Conservation (phyloP, 2,797 vertebrate species). For the Scolopax bukidnonensis region DNA sequence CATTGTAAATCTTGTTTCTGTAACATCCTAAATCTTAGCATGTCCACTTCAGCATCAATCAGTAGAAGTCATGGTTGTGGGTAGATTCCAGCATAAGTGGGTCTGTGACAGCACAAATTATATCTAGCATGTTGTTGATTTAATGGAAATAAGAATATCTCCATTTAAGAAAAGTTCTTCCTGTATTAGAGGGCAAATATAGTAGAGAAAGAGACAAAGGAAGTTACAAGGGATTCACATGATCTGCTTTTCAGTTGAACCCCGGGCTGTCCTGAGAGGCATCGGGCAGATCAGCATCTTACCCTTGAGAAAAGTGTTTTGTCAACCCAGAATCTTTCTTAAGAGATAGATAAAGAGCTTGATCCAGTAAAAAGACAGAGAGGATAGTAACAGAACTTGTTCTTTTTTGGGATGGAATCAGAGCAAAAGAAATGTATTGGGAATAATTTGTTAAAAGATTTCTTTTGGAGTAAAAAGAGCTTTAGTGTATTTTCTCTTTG, state of each 20-base stretch:
- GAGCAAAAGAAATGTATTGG: background rate
- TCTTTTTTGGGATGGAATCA: background rate
- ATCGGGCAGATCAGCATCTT: background rate
- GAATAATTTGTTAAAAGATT: background rate
- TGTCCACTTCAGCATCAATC: background rate
- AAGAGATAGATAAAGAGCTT: background rate
- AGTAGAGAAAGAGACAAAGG: background rate
- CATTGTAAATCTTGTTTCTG: background rate
- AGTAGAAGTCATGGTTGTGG: background rate
- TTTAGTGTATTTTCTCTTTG: background rate
- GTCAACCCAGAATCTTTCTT: background rate
- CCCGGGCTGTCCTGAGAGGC: background rate
- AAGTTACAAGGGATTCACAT: background rate
- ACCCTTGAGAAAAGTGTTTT: background rate
- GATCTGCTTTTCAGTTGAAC: background rate
- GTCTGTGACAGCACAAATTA: background rate
- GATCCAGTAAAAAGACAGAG: background rate
- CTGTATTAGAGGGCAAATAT: background rate
- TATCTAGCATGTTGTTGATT: background rate
- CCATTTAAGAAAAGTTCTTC: background rate
- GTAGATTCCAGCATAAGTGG: background rate
- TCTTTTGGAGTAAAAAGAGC: background rate
- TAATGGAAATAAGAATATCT: background rate
- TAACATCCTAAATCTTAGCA: background rate
- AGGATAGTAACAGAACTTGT: background rate